These are phyloP conservation scores for Calyptommatus sinebrachiatus DNA, from an alignment of 2,113 vertebrate genomes.

Conservation along the genomic window DNA sequence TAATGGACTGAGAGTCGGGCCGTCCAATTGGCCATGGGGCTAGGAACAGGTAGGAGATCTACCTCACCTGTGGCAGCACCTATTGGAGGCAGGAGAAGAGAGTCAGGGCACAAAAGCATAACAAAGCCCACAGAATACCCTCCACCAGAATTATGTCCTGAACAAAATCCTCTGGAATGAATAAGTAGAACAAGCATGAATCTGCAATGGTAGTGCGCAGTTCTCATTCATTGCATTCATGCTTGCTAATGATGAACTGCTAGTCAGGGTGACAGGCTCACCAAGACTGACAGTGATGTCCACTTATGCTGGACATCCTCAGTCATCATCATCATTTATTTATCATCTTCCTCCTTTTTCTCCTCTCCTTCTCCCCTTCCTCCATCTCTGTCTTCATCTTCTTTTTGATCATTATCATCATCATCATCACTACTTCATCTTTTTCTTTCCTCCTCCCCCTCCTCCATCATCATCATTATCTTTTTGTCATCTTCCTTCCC, in stretches of 20 bases:
- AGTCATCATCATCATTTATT: too few species aligned
- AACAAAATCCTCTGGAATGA: neutral
- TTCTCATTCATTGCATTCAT: neutral
- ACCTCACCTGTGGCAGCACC: constrained; percentile 93
- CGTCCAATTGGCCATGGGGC: constrained; percentile 91
- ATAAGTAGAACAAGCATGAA: neutral
- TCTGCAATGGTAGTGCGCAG: neutral
- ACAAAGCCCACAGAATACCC: neutral
- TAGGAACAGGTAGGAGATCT: constrained; percentile 89
- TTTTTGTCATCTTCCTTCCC: too few species aligned
- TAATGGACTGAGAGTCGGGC: constrained; percentile 89
- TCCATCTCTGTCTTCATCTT: too few species aligned
- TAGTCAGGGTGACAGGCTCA: too few species aligned
- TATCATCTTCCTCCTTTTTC: too few species aligned
- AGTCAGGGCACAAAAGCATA: constrained; percentile 18
- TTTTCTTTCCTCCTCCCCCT: too few species aligned
- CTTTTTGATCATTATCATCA: too few species aligned
- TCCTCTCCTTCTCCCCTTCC: too few species aligned
- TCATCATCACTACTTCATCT: too few species aligned
- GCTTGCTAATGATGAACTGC: neutral
- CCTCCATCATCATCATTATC: too few species aligned
- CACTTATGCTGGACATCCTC: too few species aligned
- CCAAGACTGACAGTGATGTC: too few species aligned
- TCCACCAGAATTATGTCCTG: neutral
- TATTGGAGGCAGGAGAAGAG: constrained; percentile 37